Base-by-base conservation (phyloP, 2,797 vertebrate species). In the Sparus aurata region DNA sequence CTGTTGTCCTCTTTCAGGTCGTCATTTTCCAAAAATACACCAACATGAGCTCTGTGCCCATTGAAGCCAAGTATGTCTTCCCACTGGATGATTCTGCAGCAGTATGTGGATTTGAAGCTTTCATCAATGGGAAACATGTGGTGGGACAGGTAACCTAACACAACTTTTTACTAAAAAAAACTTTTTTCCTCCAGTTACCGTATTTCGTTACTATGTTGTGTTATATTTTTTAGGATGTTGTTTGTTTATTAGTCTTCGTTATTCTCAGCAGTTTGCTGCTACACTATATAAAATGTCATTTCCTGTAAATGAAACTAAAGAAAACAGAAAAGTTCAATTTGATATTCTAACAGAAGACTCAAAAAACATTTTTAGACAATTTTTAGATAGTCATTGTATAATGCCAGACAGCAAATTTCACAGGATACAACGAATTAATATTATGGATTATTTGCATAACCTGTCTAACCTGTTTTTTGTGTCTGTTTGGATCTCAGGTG, bases 51-150 rank as follows among this genome's bases (percentile, higher is more conserved):
- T 34, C 60, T 0, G 84, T 88, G 49, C 94, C 96, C 60, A 97
- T 97, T 60, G 97, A 98, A 80, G 97, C 97, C 6, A 98, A 98
- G 81, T 98, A 97, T 25, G 94, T 97, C 43, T 98, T 98, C 91
- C 97, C 97, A 2, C 84, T 98, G 94, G 96, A 96, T 10, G 96
- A 96, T 16, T 96, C 94, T 47, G 97, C 96, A 34, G 96, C 96
- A 1, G 97, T 98, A 38, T 97, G 96, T 86, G 97, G 96, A 9
- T 98, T 98, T 81, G 96, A 98, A 90, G 97, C 97, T 0, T 98
- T 98, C 85, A 96, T 98, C 89, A 97, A 97, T 17, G 97, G 96
- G 66, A 97, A 97, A 68, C 97, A 97, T 63, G 89, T 98, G 45
- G 93, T 96, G 41, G 97, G 96, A 90, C 87, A 97, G 96, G 97